These are phyloP conservation scores for Myopa testacea DNA, from an alignment of 2,888 invertebrate genomes.

Conservation along the genomic window DNA sequence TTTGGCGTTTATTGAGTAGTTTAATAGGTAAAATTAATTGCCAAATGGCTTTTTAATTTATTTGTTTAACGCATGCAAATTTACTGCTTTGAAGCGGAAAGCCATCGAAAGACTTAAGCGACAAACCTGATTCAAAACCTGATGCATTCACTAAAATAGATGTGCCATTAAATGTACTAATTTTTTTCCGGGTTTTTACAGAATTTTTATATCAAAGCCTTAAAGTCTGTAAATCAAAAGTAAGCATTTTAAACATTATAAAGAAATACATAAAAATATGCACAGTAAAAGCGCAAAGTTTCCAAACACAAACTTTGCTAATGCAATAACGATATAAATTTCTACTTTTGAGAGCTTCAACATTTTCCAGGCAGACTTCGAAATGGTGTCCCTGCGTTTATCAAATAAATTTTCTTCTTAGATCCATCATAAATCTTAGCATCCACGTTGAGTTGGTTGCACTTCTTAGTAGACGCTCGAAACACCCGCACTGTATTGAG, in stretches of 20 bases:
- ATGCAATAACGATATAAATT: neutral
- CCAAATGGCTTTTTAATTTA: constrained; percentile 29
- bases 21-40: constrained; percentile 23
- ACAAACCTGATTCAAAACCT: constrained; percentile 16
- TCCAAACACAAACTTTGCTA: no score
- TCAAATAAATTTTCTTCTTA: constrained; percentile 8
- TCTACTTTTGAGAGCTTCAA: no score
- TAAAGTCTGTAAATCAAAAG: no score
- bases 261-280: no score
- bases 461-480: neutral
- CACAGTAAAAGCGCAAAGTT: no score
- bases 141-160: neutral
- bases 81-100: neutral
- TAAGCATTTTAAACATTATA: no score
- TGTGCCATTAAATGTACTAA: no score
- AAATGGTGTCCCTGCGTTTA: no score
- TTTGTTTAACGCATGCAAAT: constrained; percentile 19
- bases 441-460: neutral
- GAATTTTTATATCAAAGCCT: no score
- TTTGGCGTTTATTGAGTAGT: neutral
- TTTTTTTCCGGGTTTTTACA: no score
- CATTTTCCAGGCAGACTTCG: no score
- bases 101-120: constrained; percentile 32
- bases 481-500: constrained; percentile 10
- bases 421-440: constrained; percentile 4